Conservation (phyloP, 2,888 invertebrate species). For the Crocallis elinguaria region DNA sequence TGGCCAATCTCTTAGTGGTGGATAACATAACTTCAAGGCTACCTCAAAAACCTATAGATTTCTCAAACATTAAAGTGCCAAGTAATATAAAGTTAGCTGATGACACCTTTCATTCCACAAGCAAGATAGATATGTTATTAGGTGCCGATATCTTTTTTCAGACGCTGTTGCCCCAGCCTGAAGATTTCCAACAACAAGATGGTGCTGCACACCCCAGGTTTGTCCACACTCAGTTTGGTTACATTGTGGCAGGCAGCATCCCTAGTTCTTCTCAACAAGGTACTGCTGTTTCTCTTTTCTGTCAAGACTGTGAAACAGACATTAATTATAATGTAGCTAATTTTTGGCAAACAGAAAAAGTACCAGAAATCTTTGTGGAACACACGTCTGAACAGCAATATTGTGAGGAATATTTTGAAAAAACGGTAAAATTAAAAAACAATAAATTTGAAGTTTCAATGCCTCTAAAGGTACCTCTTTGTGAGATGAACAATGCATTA, state of each 20-base stretch:
- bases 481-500: neutral
- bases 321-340: neutral
- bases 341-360: neutral
- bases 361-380: neutral
- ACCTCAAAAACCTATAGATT: neutral
- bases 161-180: neutral
- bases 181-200: neutral
- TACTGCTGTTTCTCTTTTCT: neutral
- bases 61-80: neutral
- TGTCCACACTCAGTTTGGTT: neutral
- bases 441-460: neutral
- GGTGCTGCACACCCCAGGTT: neutral
- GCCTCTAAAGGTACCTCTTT: neutral
- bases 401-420: neutral
- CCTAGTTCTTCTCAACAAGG: too few species aligned
- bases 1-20: neutral
- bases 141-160: neutral
- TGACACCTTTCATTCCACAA: neutral
- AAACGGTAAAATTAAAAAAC: slow-evolving; percentile 1
- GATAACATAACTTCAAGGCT: neutral
- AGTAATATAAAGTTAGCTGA: neutral
- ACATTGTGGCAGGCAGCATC: neutral
- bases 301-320: neutral
- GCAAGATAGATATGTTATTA: neutral
- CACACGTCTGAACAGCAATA: neutral